Conservation (phyloP, 37 sponge, comb jelly and placozoan genomes). For the Lycopodina hypogea region DNA sequence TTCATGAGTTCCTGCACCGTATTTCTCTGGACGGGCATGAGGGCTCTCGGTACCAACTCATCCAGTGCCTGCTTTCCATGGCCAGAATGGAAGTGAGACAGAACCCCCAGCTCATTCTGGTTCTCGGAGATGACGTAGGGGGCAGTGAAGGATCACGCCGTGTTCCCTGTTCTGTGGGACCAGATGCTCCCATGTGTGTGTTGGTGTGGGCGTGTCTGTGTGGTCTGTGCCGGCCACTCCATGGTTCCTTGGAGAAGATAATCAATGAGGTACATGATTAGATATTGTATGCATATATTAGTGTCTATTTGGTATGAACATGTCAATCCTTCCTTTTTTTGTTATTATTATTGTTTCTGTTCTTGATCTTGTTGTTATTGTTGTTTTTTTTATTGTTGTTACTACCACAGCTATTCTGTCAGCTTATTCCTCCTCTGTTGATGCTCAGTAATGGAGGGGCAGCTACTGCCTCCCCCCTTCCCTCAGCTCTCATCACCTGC, state of each 20-base stretch:
- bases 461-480: constrained; percentile 35
- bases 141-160: background rate
- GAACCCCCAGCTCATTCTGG: background rate
- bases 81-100: constrained; percentile 10
- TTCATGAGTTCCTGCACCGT: background rate
- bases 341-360: too few relatives aligned
- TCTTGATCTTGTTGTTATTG: too few relatives aligned
- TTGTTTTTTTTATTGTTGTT: too few relatives aligned
- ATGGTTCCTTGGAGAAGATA: constrained; percentile 26
- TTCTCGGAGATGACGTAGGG: background rate
- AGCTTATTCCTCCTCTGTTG: constrained; percentile 54
- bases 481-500: constrained; percentile 21
- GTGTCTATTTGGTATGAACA: too few relatives aligned
- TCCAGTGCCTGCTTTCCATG: constrained; percentile 38
- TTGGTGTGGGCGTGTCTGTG: constrained; percentile 42
- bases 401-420: constrained; percentile 55
- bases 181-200: constrained; percentile 23
- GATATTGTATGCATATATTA: constrained; percentile 18
- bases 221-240: constrained; percentile 25
- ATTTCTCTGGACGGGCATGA: constrained; percentile 49
- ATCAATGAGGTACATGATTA: constrained; percentile 45
- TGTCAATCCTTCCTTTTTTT: background rate
- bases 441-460: constrained; percentile 45
- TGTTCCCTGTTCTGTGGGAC: background rate
- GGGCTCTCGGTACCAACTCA: constrained; percentile 39